A percentile compares a stretch with the other conserved stretches of the same genome.
Evolutionary conservation across 2,888 invertebrate genomes (phyloP).

Genomic region (Mystacides longicornis): DNA sequence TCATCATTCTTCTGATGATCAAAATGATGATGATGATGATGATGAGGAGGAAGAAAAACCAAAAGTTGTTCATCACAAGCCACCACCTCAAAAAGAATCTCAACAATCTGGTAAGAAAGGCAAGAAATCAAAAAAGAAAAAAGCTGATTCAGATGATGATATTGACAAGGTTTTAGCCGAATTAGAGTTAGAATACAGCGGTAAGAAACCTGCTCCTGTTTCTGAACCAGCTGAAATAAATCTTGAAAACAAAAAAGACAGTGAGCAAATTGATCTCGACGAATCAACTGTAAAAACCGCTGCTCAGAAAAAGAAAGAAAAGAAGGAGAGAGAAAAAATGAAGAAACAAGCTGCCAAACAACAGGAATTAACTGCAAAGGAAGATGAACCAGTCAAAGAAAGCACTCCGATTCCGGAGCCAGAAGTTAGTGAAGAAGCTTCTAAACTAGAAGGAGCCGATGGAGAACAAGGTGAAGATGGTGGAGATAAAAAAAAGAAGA

Average conservation of each 20-base stretch:
- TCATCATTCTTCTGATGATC: slow-evolving; percentile 29
- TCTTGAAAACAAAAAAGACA: slow-evolving; percentile 36
- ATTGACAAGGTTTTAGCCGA: slow-evolving; percentile 78
- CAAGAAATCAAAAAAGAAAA: slow-evolving; percentile 65
- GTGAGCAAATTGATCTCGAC: slow-evolving; percentile 47
- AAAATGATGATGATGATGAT: slow-evolving; percentile 29
- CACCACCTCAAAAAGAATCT: slow-evolving; percentile 37
- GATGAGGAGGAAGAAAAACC: slow-evolving; percentile 37
- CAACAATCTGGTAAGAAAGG: slow-evolving; percentile 57
- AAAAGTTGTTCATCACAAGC: slow-evolving; percentile 39
- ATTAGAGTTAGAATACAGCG: slow-evolving; percentile 72
- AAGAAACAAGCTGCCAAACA: slow-evolving; percentile 66
- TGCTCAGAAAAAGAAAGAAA: slow-evolving; percentile 85
- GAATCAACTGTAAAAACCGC: slow-evolving; percentile 65
- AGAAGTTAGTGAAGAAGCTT: slow-evolving; percentile 30
- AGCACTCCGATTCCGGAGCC: slow-evolving; percentile 29
- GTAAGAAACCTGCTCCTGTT: slow-evolving; percentile 29
- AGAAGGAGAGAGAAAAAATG: slow-evolving; percentile 72
- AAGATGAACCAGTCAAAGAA: slow-evolving; percentile 22
- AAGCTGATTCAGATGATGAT: slow-evolving; percentile 72
- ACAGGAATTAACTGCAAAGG: slow-evolving; percentile 36
- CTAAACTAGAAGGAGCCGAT: slow-evolving; percentile 39
- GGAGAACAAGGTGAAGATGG: slow-evolving; percentile 32
- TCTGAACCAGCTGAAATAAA: slow-evolving; percentile 31
- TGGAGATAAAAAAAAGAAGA: slow-evolving; percentile 35